Conservation (phyloP, 2,888 invertebrate species). For the Aquatica leii region DNA sequence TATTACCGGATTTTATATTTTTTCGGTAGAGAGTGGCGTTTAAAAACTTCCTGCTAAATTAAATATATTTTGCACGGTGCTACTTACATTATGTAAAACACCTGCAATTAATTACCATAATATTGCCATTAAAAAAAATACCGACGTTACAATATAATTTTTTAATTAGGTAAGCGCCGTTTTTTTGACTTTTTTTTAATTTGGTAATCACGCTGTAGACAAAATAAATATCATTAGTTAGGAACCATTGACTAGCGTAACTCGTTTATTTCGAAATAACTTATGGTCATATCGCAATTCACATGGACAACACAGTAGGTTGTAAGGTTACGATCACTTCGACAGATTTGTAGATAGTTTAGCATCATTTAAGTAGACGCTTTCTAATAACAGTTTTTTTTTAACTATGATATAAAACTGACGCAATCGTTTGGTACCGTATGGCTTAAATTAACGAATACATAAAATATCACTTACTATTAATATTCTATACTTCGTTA, state of each 20-base stretch:
- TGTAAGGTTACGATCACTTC: conserved; percentile 39
- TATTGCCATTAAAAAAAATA: neutral
- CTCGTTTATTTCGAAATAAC: conserved; percentile 34
- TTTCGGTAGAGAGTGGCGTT: neutral
- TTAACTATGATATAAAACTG: neutral
- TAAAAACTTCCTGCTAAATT: neutral
- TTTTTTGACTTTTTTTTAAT: conserved; percentile 1
- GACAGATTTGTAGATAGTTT: conserved; percentile 35
- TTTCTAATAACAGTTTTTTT: conserved; percentile 4
- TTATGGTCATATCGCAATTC: conserved; percentile 30
- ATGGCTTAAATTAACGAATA: neutral
- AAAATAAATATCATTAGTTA: neutral
- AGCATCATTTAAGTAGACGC: neutral
- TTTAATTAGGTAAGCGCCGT: conserved; percentile 2
- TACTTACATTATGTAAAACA: conserved; percentile 8
- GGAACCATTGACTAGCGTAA: conserved; percentile 18
- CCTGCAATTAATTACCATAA: conserved; percentile 7
- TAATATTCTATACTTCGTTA: conserved; percentile 7
- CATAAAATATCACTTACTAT: conserved; percentile 8
- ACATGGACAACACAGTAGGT: conserved; percentile 37
- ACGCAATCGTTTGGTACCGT: too few species aligned
- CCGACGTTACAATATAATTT: conserved; percentile 5
- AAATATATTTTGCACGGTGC: neutral
- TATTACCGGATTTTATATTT: neutral
- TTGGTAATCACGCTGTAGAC: conserved; percentile 8